Conservation (phyloP, 2,888 invertebrate genomes). For the Polyploca ridens region DNA sequence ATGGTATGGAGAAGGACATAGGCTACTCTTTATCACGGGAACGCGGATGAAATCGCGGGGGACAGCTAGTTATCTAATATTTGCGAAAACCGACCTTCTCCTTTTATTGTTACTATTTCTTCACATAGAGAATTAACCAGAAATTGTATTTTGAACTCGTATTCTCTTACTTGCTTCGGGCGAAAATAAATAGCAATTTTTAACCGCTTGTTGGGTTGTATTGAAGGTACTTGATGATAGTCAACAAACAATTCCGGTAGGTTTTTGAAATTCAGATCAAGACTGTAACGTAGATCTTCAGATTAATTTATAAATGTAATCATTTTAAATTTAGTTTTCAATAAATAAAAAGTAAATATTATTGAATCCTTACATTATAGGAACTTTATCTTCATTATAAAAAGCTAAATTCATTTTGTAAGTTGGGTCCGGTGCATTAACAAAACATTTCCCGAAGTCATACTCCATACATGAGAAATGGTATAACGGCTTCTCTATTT, state of each 20-base stretch:
- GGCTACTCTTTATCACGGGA: too few relatives aligned
- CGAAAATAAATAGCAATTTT: conserved; percentile 82
- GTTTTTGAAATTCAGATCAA: conserved; percentile 78
- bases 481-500: conserved; percentile 82
- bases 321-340: too few relatives aligned
- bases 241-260: conserved; percentile 80
- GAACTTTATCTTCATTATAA: conserved; percentile 61
- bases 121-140: conserved; percentile 82
- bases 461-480: conserved; percentile 86
- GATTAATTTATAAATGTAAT: background rate
- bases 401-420: conserved; percentile 74
- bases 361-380: conserved; percentile 56
- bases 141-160: conserved; percentile 80
- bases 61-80: background rate
- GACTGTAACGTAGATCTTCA: conserved; percentile 60
- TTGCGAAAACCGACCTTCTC: conserved; percentile 75
- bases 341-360: background rate
- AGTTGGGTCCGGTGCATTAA: conserved; percentile 77
- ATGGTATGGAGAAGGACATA: too few relatives aligned
- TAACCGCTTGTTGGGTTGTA: conserved; percentile 69
- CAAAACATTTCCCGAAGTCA: conserved; percentile 88
- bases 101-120: conserved; percentile 76
- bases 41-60: too few relatives aligned
- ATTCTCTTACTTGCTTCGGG: conserved; percentile 78
- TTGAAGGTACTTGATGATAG: conserved; percentile 60